These are phyloP conservation scores for Mohoua ochrocephala DNA, from an alignment of 2,113 vertebrate genomes.

Conservation along the genomic window DNA sequence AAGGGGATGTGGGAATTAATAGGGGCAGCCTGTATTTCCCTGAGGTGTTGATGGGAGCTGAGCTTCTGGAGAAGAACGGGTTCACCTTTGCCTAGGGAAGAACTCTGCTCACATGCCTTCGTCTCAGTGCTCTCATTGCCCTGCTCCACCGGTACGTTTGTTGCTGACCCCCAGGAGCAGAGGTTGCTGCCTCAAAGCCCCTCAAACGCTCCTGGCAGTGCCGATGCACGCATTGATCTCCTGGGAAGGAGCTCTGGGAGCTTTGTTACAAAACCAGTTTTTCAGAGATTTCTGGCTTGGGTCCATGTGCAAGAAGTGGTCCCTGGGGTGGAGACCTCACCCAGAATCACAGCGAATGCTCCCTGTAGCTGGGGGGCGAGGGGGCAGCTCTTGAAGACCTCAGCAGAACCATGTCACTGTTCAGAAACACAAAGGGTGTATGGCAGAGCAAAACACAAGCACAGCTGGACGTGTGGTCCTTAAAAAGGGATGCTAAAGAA, in stretches of 20 bases:
- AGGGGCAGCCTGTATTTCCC: not conserved
- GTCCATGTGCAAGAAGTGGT: not conserved
- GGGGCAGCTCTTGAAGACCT: not conserved
- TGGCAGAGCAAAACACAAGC: not conserved
- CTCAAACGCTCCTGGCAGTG: rapidly evolving
- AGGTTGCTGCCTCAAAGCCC: not conserved
- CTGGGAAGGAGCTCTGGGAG: not conserved
- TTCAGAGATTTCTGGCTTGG: not conserved
- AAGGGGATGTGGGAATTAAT: not conserved
- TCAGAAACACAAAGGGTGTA: not conserved
- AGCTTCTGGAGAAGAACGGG: not conserved
- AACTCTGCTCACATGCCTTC: not conserved
- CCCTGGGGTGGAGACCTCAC: not conserved
- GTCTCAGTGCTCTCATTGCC: rapidly evolving
- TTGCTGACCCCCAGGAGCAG: not conserved
- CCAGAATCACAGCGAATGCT: rapidly evolving
- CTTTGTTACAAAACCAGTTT: not conserved
- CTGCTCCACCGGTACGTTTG: rapidly evolving
- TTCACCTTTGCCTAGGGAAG: not conserved
- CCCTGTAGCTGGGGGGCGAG: rapidly evolving
- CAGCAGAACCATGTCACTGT: rapidly evolving
- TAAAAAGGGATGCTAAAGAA: not conserved
- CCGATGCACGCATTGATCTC: not conserved
- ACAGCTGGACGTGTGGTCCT: not conserved
- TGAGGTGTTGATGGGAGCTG: not conserved